These are phyloP conservation scores for Xiphorhynchus erythropygius DNA, from an alignment of 2,797 vertebrate species.

Conservation along the genomic window DNA sequence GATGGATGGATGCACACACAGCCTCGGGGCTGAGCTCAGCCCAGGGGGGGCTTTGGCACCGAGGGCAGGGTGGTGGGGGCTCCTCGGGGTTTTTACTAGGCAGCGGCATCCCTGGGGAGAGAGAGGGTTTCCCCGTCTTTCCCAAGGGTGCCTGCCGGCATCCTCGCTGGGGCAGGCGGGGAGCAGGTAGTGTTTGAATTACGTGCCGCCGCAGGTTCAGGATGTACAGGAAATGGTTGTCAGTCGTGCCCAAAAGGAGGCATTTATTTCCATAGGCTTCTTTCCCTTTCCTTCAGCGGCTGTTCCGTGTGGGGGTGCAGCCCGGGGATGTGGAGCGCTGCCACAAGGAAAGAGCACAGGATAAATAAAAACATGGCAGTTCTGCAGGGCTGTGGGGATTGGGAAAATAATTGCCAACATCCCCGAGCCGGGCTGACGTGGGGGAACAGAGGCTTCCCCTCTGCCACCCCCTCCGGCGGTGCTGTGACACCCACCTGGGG, in stretches of 20 bases:
- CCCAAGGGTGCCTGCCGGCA: neutral
- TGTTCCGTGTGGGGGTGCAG: neutral
- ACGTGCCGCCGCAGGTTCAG: neutral
- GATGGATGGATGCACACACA: no score
- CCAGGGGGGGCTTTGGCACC: neutral
- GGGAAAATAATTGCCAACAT: neutral
- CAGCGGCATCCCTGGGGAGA: neutral
- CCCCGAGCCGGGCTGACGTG: neutral
- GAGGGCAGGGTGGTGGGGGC: neutral
- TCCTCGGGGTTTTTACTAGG: neutral
- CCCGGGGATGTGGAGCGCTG: neutral
- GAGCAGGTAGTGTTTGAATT: neutral
- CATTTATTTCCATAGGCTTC: neutral
- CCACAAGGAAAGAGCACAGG: neutral
- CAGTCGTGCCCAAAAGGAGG: neutral
- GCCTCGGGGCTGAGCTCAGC: neutral
- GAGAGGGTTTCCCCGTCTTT: neutral
- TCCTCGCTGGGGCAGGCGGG: neutral
- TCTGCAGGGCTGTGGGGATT: neutral
- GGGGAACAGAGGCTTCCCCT: neutral
- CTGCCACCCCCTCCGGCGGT: neutral
- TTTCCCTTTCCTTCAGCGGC: neutral
- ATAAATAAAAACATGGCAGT: neutral
- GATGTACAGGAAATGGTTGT: conserved; percentile 1
- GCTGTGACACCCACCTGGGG: neutral